A percentile compares a stretch with the other conserved stretches of the same genome.
These are phyloP conservation scores for Temnothorax longispinosus DNA, from an alignment of 1,140 invertebrate genomes.

Conservation along the genomic window DNA sequence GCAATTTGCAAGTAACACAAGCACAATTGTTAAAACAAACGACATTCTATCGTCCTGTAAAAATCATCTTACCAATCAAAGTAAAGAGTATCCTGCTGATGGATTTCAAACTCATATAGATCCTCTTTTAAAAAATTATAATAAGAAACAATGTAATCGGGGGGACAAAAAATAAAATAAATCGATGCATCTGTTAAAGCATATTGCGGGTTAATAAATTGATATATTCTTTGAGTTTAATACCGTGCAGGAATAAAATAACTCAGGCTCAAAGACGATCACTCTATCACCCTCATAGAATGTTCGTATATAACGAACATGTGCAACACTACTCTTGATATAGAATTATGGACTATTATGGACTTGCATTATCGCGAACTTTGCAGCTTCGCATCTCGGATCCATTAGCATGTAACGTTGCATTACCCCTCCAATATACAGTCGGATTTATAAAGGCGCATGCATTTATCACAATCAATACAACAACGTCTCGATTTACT, in stretches of 20 bases:
- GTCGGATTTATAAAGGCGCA: slow-evolving; percentile 70
- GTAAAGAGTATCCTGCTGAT: background rate
- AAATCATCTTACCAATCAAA: background rate
- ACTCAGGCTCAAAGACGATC: background rate
- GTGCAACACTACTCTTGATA: slow-evolving; percentile 45
- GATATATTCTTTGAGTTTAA: background rate
- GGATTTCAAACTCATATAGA: background rate
- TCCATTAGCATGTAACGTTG: slow-evolving; percentile 35
- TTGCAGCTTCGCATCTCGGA: slow-evolving; percentile 53
- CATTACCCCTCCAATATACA: slow-evolving; percentile 51
- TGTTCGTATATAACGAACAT: too few relatives aligned
- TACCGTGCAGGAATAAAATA: slow-evolving; percentile 52
- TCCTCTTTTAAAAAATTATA: background rate
- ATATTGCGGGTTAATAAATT: slow-evolving; percentile 7
- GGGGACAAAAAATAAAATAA: too few relatives aligned
- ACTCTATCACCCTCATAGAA: slow-evolving; percentile 5
- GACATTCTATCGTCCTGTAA: background rate
- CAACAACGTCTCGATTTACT: slow-evolving; percentile 50
- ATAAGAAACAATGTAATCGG: background rate
- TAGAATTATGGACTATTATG: slow-evolving; percentile 29
- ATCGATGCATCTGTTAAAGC: background rate
- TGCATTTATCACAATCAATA: slow-evolving; percentile 71
- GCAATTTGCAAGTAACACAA: background rate
- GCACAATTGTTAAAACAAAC: slow-evolving; percentile 34
- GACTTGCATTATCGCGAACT: slow-evolving; percentile 27